Conservation (phyloP, 1,140 invertebrate genomes). For the Nasonia giraulti region DNA sequence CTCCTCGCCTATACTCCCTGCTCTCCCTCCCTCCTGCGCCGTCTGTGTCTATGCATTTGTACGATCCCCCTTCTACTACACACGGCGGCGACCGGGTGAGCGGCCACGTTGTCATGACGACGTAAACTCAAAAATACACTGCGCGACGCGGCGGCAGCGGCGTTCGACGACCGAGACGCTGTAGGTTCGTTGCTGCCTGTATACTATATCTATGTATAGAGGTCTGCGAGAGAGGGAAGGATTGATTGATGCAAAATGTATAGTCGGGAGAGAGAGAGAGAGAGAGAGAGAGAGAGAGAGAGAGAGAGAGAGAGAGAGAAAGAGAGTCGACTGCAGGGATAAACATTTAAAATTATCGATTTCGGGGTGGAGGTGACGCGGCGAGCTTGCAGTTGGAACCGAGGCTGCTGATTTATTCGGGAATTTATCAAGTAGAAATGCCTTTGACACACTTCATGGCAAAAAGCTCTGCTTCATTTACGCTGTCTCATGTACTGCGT, state of each 20-base stretch:
- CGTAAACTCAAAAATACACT: slow-evolving; percentile 66
- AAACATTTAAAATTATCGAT: background rate
- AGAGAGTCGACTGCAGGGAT: background rate
- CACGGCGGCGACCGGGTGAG: slow-evolving; percentile 41
- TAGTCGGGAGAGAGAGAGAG: background rate
- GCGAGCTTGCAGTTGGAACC: background rate
- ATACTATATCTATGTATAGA: background rate
- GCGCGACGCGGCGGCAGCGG: slow-evolving; percentile 47
- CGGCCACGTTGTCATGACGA: slow-evolving; percentile 61
- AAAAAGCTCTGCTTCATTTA: too few relatives aligned
- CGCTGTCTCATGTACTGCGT: too few relatives aligned
- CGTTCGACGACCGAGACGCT: slow-evolving; percentile 18
- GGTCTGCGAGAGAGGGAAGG: background rate
- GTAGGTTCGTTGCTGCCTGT: too few relatives aligned
- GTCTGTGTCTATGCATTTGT: slow-evolving; percentile 7
- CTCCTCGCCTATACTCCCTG: background rate
- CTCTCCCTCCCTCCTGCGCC: background rate
- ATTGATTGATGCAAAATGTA: slow-evolving; percentile 36
- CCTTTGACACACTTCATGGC: too few relatives aligned
- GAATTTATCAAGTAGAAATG: too few relatives aligned
- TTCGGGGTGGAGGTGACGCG: background rate
- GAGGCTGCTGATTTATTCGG: too few relatives aligned
- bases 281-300: too few relatives aligned
- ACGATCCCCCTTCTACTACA: slow-evolving; percentile 42
- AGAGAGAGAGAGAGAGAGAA: background rate